phyloP scores from a whole-genome alignment of 2,888 invertebrate genomes.

The Ethmia dodecea region DNA sequence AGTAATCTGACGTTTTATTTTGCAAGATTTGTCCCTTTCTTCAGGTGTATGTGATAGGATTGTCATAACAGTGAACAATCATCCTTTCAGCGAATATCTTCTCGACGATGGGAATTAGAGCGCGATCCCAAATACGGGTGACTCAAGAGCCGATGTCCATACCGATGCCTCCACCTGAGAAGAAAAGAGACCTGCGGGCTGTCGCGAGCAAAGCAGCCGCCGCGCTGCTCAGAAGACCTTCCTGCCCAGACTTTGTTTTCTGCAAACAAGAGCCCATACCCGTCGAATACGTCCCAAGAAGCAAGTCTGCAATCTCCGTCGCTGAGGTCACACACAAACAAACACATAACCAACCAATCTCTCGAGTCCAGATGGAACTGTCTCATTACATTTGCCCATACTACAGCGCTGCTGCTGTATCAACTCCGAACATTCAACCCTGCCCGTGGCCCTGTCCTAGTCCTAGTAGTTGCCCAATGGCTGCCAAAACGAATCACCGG shows the following conservation, averaged over 20 bases:
- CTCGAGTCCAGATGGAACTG: too few relatives aligned
- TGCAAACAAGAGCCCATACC: conserved; percentile 5
- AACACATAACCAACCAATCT: not conserved
- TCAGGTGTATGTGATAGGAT: conserved; percentile 4
- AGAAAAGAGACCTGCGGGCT: not conserved
- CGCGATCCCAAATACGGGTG: conserved; percentile 25
- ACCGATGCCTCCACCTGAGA: conserved; percentile 2
- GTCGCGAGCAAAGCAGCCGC: not conserved
- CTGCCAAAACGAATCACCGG: not conserved
- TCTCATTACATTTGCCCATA: not conserved
- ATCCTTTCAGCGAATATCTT: conserved; percentile 53
- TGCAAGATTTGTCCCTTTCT: too few relatives aligned
- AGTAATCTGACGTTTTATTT: too few relatives aligned
- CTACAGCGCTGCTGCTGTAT: conserved; percentile 6
- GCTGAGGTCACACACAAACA: not conserved
- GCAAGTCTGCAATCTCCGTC: conserved; percentile 16
- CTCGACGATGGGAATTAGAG: conserved; percentile 36
- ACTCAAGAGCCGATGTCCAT: conserved; percentile 25
- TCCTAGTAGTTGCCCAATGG: not conserved
- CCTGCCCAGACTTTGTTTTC: conserved; percentile 31
- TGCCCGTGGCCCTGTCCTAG: conserved; percentile 6
- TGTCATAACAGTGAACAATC: conserved; percentile 15
- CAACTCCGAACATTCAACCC: not conserved
- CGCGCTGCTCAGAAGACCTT: conserved; percentile 26
- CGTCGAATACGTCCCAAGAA: conserved; percentile 15